phyloP scores from a whole-genome alignment of 2,113 vertebrate species.

The Laticauda colubrina region DNA sequence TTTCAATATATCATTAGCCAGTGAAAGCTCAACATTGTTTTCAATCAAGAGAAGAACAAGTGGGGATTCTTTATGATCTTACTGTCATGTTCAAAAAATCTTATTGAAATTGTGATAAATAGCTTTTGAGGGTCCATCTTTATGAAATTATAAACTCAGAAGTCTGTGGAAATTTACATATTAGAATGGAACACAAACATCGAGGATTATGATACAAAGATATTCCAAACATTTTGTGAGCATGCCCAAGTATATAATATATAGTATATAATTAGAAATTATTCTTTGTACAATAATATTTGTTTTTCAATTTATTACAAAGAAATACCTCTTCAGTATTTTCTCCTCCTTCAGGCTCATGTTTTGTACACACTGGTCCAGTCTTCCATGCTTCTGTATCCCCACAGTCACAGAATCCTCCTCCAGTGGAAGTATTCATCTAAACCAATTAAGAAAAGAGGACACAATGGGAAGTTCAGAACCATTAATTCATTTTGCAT shows the following conservation, averaged over 20 bases:
- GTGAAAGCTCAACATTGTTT: not conserved
- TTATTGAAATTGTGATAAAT: not conserved
- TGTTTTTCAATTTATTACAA: constrained; percentile 39
- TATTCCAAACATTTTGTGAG: not conserved
- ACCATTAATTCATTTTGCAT: not conserved
- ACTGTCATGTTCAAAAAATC: not conserved
- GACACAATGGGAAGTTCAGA: constrained; percentile 30
- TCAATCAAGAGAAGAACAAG: not conserved
- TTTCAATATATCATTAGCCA: not conserved
- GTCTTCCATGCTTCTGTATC: constrained; percentile 97
- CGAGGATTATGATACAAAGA: not conserved
- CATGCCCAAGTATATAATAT: not conserved
- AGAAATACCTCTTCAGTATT: constrained; percentile 83
- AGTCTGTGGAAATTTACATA: not conserved
- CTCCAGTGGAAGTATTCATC: constrained; percentile 96
- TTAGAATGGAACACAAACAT: not conserved
- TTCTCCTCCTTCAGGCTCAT: constrained; percentile 78
- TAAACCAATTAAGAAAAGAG: constrained; percentile 52
- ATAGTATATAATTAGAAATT: not conserved
- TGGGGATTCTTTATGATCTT: not conserved
- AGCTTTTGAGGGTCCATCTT: not conserved
- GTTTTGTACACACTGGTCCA: constrained; percentile 87
- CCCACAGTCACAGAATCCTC: constrained; percentile 97
- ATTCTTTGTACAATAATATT: not conserved
- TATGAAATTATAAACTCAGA: not conserved